A percentile compares a stretch with the other conserved stretches of the same genome.
Evolutionary conservation across 2,888 invertebrate genomes (phyloP).

Genomic region (Amblyjoppa fuscipennis): DNA sequence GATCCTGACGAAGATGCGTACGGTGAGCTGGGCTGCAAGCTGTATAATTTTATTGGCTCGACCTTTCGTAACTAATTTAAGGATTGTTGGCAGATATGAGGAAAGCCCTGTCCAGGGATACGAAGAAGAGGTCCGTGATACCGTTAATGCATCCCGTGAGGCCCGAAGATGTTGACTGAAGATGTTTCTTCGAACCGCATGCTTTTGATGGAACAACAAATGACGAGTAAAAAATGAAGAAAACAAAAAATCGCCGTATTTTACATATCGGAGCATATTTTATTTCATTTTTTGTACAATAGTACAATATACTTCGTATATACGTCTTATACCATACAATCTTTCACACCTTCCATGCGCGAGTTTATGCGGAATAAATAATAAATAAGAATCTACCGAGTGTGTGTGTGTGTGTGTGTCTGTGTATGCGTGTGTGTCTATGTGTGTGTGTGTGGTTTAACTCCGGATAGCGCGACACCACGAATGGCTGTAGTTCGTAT

Average conservation of each 20-base stretch:
- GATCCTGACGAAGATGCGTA: conserved; percentile 99
- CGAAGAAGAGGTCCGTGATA: conserved; percentile 95
- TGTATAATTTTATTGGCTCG: background rate
- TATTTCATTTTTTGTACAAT: conserved; percentile 80
- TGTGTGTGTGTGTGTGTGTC: conserved; percentile 73
- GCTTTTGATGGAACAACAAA: background rate
- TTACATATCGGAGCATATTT: conserved; percentile 72
- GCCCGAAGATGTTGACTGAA: conserved; percentile 96
- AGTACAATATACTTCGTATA: conserved; percentile 79
- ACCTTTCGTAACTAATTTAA: conserved; percentile 34
- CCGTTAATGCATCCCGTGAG: conserved; percentile 97
- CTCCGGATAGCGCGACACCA: conserved; percentile 68
- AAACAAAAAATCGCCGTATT: background rate
- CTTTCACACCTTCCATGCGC: conserved; percentile 78
- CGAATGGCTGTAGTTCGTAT: conserved; percentile 67
- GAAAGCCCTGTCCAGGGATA: conserved; percentile 97
- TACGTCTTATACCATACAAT: conserved; percentile 73
- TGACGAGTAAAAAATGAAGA: background rate
- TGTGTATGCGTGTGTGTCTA: conserved; percentile 72
- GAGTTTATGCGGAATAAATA: conserved; percentile 82
- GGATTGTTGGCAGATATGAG: conserved; percentile 95
- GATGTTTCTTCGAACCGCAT: conserved; percentile 26
- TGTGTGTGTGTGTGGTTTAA: background rate
- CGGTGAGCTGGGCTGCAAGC: conserved; percentile 87
- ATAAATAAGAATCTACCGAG: conserved; percentile 79